Base-by-base conservation (phyloP, 2,113 vertebrate genomes). In the Scophthalmus maximus region DNA sequence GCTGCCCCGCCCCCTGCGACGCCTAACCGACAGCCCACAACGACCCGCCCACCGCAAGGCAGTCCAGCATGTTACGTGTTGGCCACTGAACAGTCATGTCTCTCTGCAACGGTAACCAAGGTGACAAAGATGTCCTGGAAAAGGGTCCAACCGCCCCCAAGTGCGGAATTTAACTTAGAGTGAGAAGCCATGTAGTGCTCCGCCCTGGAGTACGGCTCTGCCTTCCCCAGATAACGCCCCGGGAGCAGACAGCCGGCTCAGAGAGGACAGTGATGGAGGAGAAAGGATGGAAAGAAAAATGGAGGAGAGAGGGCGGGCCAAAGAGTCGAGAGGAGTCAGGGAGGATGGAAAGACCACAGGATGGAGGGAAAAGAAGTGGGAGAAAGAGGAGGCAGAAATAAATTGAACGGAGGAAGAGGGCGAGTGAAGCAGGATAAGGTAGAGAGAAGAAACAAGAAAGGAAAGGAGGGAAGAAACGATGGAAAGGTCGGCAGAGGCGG, bases 71-170 rank as follows among this genome's bases (percentile, higher is more conserved):
- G 12, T 70, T 88, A 8, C 79, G 73, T 68, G 2, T 65, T 88
- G 69, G 87, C 85, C 64, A 89, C 32, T 29, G 89, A 90, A 67
- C 81, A 83, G 38, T 53, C n/a, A 1, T 69, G 74, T 51, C 50
- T 36, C 66, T 63, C 62, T 27, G 80, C 77, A 56, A 75, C 20
- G 0, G 22, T 78, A 20, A 88, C 79, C 64, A 89, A 73, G 74
- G 72, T 38, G 23, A 62, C 69, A 7, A 89, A 74, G 58, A 89
- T 79, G 50, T 90, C 85, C 81, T 89, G 82, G 63, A 92, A 91
- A 15, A 90, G 73, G 30, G 53, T 61, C 79, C 88, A 89, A 1
- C 83, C 79, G 0, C 84, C 81, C n/a, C 85, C 79, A 91, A 12
- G 70, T 23, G 59, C 87, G 49, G 6, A 90, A 75, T 42, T 42